phyloP scores from a whole-genome alignment of 2,888 invertebrate species.

The Strigamia maritima region DNA sequence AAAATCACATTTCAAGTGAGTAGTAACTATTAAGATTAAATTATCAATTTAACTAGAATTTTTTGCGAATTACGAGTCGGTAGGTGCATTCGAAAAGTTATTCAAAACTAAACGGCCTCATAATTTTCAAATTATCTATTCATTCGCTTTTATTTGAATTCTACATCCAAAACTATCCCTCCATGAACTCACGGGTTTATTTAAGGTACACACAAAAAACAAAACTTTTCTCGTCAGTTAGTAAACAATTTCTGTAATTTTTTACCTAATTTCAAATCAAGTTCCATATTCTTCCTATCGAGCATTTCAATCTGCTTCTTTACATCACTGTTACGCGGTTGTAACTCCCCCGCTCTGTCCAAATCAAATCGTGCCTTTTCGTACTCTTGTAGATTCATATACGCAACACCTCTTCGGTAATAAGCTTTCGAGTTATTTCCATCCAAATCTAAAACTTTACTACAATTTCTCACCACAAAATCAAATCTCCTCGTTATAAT shows the following conservation, averaged over 20 bases:
- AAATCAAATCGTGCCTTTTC: conserved; percentile 56
- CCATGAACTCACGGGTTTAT: too few relatives aligned
- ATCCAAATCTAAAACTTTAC: conserved; percentile 54
- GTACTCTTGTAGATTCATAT: conserved; percentile 49
- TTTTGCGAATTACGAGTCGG: too few relatives aligned
- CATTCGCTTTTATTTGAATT: too few relatives aligned
- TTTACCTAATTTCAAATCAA: conserved; percentile 60
- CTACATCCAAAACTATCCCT: too few relatives aligned
- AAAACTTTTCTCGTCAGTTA: too few relatives aligned
- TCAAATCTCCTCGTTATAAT: conserved; percentile 65
- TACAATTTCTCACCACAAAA: conserved; percentile 64
- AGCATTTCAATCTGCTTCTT: conserved; percentile 60
- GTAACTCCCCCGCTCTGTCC: conserved; percentile 64
- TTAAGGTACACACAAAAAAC: too few relatives aligned
- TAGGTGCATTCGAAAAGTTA: too few relatives aligned
- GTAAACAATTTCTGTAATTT: conserved; percentile 58
- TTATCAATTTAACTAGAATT: too few relatives aligned
- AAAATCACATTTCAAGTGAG: too few relatives aligned
- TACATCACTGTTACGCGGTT: conserved; percentile 66
- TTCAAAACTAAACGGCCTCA: too few relatives aligned
- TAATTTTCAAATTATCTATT: too few relatives aligned
- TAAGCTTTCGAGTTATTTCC: conserved; percentile 57
- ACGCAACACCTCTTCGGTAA: conserved; percentile 57
- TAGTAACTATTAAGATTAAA: too few relatives aligned
- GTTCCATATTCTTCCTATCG: conserved; percentile 59